Evolutionary conservation across 2,888 invertebrate genomes (phyloP).

Genomic region (Lithodes maja): DNA sequence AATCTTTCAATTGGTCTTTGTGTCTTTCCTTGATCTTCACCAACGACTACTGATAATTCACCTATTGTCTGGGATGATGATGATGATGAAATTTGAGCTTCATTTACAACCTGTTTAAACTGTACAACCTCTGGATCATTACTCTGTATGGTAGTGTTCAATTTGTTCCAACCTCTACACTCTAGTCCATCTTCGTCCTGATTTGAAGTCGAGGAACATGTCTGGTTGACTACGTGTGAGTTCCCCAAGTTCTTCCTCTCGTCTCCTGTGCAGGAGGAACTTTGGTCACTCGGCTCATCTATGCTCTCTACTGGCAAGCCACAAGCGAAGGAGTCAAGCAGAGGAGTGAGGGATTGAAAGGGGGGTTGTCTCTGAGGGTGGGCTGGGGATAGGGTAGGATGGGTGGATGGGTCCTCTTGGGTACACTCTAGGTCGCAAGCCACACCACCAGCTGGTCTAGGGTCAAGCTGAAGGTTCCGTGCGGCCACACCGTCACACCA

Average conservation of each 20-base stretch:
- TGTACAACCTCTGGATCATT: background rate
- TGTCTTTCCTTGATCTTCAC: background rate
- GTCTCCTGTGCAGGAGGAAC: background rate
- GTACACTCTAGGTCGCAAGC: constrained; percentile 63
- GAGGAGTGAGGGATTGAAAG: constrained; percentile 29
- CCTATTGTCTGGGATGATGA: background rate
- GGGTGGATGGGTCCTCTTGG: constrained; percentile 50
- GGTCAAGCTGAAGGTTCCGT: constrained; percentile 49
- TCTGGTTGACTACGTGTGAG: background rate
- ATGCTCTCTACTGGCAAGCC: constrained; percentile 24
- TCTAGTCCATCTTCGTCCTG: background rate
- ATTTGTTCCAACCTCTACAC: background rate
- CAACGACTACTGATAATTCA: background rate
- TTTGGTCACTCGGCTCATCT: background rate
- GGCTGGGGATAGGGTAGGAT: constrained; percentile 22
- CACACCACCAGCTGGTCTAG: constrained; percentile 57
- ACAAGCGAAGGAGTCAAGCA: constrained; percentile 37
- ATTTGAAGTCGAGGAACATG: background rate
- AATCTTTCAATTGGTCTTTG: background rate
- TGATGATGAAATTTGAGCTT: background rate
- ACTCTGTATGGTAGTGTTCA: background rate
- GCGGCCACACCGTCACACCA: constrained; percentile 54
- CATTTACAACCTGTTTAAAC: background rate
- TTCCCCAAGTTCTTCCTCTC: constrained; percentile 7
- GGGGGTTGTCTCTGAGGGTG: constrained; percentile 22